Percentiles rank a stretch among this genome's conserved stretches.
Conservation (phyloP, 2,797 vertebrate species). For the Galagoides demidoff region DNA sequence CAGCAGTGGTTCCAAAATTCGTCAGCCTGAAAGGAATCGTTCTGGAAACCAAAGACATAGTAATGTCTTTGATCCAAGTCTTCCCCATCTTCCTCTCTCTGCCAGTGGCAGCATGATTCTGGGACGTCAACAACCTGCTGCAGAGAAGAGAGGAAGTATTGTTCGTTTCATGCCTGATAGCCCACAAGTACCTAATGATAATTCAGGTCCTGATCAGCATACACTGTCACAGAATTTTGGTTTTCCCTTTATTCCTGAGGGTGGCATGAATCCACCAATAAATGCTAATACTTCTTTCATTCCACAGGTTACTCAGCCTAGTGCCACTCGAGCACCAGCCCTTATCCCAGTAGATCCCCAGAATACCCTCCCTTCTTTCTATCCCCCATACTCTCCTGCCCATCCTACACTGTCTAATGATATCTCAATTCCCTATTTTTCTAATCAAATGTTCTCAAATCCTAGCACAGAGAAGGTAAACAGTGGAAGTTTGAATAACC, state of each 20-base stretch:
- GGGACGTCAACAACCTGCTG: slow-evolving; percentile 91
- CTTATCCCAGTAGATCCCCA: slow-evolving; percentile 97
- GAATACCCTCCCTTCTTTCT: slow-evolving; percentile 97
- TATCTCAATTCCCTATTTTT: slow-evolving; percentile 97
- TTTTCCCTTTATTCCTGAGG: slow-evolving; percentile 97
- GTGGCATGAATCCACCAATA: slow-evolving; percentile 97
- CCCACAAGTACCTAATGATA: slow-evolving; percentile 93
- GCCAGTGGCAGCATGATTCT: slow-evolving; percentile 93
- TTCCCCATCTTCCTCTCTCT: slow-evolving; percentile 93
- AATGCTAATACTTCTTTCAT: slow-evolving; percentile 98
- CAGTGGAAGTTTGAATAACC: slow-evolving; percentile 94
- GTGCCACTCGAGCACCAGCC: slow-evolving; percentile 93
- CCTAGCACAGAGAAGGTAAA: slow-evolving; percentile 95
- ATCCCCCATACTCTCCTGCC: slow-evolving; percentile 97
- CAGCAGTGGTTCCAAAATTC: slow-evolving; percentile 90
- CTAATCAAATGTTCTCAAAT: slow-evolving; percentile 99
- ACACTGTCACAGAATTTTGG: slow-evolving; percentile 96
- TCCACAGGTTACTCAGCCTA: slow-evolving; percentile 95
- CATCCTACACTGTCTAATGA: slow-evolving; percentile 97
- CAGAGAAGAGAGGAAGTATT: slow-evolving; percentile 94
- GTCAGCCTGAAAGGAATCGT: slow-evolving; percentile 93
- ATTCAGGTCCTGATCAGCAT: slow-evolving; percentile 94
- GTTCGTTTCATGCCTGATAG: slow-evolving; percentile 97
- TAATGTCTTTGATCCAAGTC: slow-evolving; percentile 95
- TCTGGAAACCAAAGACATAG: slow-evolving; percentile 92